Base-by-base conservation (phyloP, 2,113 vertebrate genomes). In the Oncorhynchus masou region DNA sequence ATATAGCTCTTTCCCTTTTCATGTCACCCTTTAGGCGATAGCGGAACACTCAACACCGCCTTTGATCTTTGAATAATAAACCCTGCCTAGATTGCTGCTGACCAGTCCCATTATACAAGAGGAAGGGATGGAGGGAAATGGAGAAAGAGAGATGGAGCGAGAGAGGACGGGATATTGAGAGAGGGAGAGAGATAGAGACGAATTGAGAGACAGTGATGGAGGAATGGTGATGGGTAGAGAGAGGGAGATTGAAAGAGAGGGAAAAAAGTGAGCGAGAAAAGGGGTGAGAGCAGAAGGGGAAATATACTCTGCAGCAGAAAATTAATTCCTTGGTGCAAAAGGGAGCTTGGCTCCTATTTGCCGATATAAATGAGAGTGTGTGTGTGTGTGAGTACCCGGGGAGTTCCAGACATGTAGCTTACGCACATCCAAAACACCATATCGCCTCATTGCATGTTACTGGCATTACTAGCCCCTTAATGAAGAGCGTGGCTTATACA, bases 1-100 rank as follows among this genome's bases (percentile, higher is more conserved):
- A 22, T 24, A 24, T 22, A 62, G 7, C n/a, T 16, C n/a, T 62
- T 62, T 24, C 7, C 59, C 59, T 8, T n/a, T 60, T 60, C 7
- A 62, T 22, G 75, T 74, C 75, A 77, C 67, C 68, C 70, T 69
- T 29, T 45, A 45, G 39, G 39, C 39, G 9, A 45, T 45, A 16
- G 16, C 72, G 13, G 77, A 83, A 70, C 72, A 80, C 82, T 48
- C 83, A 85, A 86, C 78, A 82, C 16, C 75, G 83, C 76, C 70
- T 84, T 81, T 82, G 81, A 79, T 75, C 74, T 70, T 51, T 59
- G 51, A n/a, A 67, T 74, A 78, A 66, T 57, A 74, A 80, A 19
- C 34, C 65, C 74, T 75, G 81, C 80, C 9, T 45, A 45, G 11
- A 11, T 45, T 0, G 9, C 39, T 31, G 72, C 77, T 69, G 39